A percentile compares a stretch with the other conserved stretches of the same genome.
Evolutionary conservation across 2,888 invertebrate species (phyloP).

Genomic region (Cordilura impudica): DNA sequence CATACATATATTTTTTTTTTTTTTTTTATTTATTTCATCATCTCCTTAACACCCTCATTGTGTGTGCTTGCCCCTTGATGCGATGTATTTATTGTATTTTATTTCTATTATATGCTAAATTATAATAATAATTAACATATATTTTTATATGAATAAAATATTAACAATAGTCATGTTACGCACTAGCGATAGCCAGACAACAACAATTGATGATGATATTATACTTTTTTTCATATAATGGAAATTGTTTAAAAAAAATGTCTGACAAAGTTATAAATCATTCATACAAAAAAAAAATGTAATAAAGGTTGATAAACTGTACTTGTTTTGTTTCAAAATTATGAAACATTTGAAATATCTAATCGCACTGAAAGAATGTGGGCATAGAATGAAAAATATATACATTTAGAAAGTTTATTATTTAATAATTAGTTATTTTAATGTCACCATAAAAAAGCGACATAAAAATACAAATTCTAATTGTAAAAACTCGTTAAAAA

Average conservation of each 20-base stretch:
- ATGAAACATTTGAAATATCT: too few species aligned
- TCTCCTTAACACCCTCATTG: background rate
- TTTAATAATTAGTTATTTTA: too few species aligned
- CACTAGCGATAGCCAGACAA: conserved; percentile 24
- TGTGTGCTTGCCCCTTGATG: background rate
- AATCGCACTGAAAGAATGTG: too few species aligned
- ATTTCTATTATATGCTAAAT: background rate
- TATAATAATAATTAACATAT: conserved; percentile 6
- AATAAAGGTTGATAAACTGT: background rate
- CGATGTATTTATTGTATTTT: background rate
- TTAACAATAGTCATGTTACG: conserved; percentile 32
- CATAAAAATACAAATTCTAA: too few species aligned
- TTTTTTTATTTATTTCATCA: background rate
- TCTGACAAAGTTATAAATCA: background rate
- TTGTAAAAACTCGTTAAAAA: too few species aligned
- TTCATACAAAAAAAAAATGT: background rate
- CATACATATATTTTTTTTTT: background rate
- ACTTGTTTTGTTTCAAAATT: too few species aligned
- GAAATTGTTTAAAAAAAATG: background rate
- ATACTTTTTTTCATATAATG: background rate
- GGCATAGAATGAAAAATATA: too few species aligned
- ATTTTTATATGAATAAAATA: background rate
- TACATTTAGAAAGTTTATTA: too few species aligned
- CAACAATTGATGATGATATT: background rate
- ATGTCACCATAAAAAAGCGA: too few species aligned